A percentile compares a stretch with the other conserved stretches of the same genome.
These are phyloP conservation scores for Lepidurus apus DNA, from an alignment of 1,140 invertebrate species.

Conservation along the genomic window DNA sequence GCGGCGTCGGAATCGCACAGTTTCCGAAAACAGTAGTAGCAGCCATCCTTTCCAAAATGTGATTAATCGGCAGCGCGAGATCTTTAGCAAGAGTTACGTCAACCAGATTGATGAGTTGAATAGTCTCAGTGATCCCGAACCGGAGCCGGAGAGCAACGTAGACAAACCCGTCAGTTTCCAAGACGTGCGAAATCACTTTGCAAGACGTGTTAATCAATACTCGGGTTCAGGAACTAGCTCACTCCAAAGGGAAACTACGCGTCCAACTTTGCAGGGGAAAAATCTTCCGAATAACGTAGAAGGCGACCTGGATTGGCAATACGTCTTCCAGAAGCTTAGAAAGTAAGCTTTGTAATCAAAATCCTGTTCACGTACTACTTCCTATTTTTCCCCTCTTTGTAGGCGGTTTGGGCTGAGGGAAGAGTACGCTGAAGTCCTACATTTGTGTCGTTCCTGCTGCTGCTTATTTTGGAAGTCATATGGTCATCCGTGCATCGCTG, in stretches of 20 bases:
- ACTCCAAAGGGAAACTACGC: not conserved
- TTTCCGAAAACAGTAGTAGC: not conserved
- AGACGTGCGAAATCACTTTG: slow-evolving; percentile 10
- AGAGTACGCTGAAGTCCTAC: slow-evolving; percentile 91
- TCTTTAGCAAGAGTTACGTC: slow-evolving; percentile 3
- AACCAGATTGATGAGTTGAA: not conserved
- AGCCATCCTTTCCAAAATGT: slow-evolving; percentile 4
- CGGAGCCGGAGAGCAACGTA: not conserved
- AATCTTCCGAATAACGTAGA: slow-evolving; percentile 33
- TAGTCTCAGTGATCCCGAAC: not conserved
- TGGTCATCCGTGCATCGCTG: slow-evolving; percentile 82
- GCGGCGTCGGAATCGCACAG: slow-evolving; percentile 2
- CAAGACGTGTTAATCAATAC: not conserved
- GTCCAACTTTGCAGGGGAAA: slow-evolving; percentile 27
- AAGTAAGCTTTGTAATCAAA: slow-evolving; percentile 50
- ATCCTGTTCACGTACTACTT: slow-evolving; percentile 25
- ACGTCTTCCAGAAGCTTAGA: slow-evolving; percentile 64
- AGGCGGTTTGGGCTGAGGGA: slow-evolving; percentile 84
- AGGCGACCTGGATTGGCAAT: slow-evolving; percentile 58
- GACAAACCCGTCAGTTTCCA: not conserved
- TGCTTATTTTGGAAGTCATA: slow-evolving; percentile 93
- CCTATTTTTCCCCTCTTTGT: slow-evolving; percentile 39
- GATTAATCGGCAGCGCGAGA: slow-evolving; percentile 3
- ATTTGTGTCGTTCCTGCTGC: slow-evolving; percentile 88
- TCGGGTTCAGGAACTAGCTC: not conserved